Base-by-base conservation (phyloP, 1,140 invertebrate genomes). In the Helicorthomorpha holstii region DNA sequence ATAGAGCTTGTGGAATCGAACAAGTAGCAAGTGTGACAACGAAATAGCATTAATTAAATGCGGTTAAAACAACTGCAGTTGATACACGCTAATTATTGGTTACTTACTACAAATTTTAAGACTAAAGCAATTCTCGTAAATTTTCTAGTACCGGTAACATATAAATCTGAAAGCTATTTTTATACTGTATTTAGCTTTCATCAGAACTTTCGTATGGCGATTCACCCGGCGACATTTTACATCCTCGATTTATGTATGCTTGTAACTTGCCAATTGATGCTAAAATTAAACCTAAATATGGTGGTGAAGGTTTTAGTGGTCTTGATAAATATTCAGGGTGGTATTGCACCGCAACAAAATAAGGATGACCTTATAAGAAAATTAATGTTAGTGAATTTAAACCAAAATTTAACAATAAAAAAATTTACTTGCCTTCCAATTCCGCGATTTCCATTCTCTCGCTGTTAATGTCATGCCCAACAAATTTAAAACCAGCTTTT, bases 301-400 rank as follows among this genome's bases (percentile, higher is more conserved):
- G 91, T 2, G 95, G 87, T 27, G 90, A 95, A 0, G 95, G 93
- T 56, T 82, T 83, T 48, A 96, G 67, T 0, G 95, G 94, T 1
- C 93, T 74, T 1, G 89, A 94, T 48, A 96, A 72, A 68, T 98
- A 99, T 66, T 98, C 95, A 0, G 95, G 95, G 69, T 98, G 95
- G 67, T 85, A 99, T 68, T 98, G 96, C 0, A 92, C 91, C 0
- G 84, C 88, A 14, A 96, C 85, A 69, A 86, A 99, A 65, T 87
- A 99, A 0, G 82, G 84, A 71, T 98, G 93, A 56, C 72, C 72
- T 70, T 56, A 16, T 64, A 61, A 53, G 42, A n/a, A n/a, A n/a
- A n/a, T n/a, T n/a, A n/a, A n/a, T n/a, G n/a, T n/a, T n/a, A n/a
- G n/a, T n/a, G n/a, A n/a, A n/a, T n/a, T n/a, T n/a, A n/a, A n/a